Evolutionary conservation across 2,797 vertebrate species (phyloP).

Genomic region (Chloroceryle inda): DNA sequence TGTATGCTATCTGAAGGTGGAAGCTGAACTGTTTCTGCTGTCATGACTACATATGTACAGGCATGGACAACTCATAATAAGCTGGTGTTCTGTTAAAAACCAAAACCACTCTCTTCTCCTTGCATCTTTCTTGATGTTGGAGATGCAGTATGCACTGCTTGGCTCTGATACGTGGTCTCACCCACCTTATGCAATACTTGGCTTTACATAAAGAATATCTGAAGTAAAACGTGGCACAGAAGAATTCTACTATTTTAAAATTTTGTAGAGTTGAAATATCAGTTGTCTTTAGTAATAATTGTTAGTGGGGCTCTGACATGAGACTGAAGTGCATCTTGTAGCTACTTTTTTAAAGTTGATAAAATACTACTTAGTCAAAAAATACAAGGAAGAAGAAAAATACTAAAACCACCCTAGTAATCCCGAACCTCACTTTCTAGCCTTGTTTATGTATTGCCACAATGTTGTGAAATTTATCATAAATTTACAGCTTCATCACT

Average conservation of each 20-base stretch:
- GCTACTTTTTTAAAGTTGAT: rapidly evolving
- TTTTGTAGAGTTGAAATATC: neutral
- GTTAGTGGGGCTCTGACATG: neutral
- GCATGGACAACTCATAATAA: neutral
- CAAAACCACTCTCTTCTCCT: neutral
- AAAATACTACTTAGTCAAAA: neutral
- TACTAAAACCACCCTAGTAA: neutral
- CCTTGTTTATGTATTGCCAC: neutral
- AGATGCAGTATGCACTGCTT: neutral
- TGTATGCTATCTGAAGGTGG: neutral
- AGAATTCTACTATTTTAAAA: neutral
- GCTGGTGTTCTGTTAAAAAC: neutral
- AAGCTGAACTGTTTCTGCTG: neutral
- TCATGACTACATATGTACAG: neutral
- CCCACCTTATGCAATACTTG: neutral
- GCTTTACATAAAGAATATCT: neutral
- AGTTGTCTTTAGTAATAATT: neutral
- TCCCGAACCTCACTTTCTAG: neutral
- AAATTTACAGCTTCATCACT: neutral
- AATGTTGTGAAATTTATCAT: neutral
- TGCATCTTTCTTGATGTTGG: neutral
- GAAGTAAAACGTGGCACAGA: neutral
- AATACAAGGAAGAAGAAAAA: neutral
- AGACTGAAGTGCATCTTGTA: neutral
- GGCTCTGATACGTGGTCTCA: neutral